These are phyloP conservation scores for Megathymus violae DNA, from an alignment of 1,140 invertebrate genomes.

Conservation along the genomic window DNA sequence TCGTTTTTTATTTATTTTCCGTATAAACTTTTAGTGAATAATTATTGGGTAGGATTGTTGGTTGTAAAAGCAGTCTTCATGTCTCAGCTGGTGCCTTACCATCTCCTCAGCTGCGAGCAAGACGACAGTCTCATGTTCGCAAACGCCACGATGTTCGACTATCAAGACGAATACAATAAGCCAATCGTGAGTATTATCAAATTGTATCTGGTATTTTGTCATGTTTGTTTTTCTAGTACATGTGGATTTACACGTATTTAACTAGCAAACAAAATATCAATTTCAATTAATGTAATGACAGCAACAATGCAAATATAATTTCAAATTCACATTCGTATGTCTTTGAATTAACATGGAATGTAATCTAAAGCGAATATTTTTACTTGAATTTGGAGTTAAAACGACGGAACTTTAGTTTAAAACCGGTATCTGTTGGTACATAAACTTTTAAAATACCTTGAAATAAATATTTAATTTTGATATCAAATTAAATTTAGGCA, in stretches of 20 bases:
- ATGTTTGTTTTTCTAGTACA: conserved; percentile 33
- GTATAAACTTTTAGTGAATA: conserved; percentile 40
- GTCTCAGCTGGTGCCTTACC: conserved; percentile 82
- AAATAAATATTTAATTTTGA: no score
- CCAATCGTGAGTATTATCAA: conserved; percentile 67
- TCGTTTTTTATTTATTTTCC: conserved; percentile 29
- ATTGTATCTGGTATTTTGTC: no score
- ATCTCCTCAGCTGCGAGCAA: conserved; percentile 72
- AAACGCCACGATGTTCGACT: conserved; percentile 80
- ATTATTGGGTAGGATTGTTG: conserved; percentile 49
- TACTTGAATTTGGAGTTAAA: background rate
- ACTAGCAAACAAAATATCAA: no score
- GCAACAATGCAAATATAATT: no score
- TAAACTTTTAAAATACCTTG: no score
- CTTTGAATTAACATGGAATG: conserved; percentile 13
- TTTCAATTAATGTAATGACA: no score
- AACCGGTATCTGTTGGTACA: background rate
- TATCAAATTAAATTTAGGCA: no score
- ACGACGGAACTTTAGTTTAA: background rate
- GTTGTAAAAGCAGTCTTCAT: conserved; percentile 73
- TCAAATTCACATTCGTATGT: no score
- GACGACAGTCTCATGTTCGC: conserved; percentile 82
- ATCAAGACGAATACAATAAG: conserved; percentile 78
- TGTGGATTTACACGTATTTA: no score
- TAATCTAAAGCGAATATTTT: background rate